Evolutionary conservation across 2,888 invertebrate genomes (phyloP).

Genomic region (Tenthredo scrophulariae): DNA sequence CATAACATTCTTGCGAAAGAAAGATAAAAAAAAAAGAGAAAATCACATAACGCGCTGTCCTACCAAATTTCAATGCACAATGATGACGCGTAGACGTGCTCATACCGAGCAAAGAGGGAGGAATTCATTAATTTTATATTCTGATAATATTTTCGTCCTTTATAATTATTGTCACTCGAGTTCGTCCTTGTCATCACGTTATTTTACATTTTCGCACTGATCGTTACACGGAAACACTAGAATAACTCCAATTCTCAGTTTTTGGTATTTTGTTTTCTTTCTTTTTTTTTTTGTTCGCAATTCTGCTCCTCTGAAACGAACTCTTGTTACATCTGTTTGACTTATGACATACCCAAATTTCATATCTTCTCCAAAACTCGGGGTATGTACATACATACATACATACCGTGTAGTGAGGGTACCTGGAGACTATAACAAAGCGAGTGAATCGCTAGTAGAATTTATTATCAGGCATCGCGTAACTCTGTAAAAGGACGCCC

Average conservation of each 20-base stretch:
- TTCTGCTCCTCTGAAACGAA: not conserved
- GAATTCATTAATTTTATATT: constrained; percentile 52
- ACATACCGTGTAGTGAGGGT: not conserved
- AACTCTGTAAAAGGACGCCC: constrained; percentile 35
- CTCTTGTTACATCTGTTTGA: not conserved
- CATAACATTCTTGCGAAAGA: not conserved
- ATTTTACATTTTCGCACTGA: constrained; percentile 1
- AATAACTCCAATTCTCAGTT: not conserved
- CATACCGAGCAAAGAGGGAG: constrained; percentile 10
- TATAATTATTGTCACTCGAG: not conserved
- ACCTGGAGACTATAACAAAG: not conserved
- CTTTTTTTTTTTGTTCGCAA: not conserved
- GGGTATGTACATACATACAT: too few species aligned
- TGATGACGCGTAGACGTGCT: not conserved
- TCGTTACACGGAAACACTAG: not conserved
- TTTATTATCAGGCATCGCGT: constrained; percentile 23
- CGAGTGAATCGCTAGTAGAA: not conserved
- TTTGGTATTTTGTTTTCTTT: not conserved
- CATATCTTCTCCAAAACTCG: not conserved
- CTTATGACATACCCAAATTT: not conserved
- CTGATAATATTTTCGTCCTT: constrained; percentile 12
- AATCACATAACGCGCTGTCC: constrained; percentile 7
- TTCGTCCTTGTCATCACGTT: constrained; percentile 8
- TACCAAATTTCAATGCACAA: constrained; percentile 30
- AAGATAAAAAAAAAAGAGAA: not conserved